phyloP scores from a whole-genome alignment of 2,797 vertebrate species.

The Hemibagrus guttatus region DNA sequence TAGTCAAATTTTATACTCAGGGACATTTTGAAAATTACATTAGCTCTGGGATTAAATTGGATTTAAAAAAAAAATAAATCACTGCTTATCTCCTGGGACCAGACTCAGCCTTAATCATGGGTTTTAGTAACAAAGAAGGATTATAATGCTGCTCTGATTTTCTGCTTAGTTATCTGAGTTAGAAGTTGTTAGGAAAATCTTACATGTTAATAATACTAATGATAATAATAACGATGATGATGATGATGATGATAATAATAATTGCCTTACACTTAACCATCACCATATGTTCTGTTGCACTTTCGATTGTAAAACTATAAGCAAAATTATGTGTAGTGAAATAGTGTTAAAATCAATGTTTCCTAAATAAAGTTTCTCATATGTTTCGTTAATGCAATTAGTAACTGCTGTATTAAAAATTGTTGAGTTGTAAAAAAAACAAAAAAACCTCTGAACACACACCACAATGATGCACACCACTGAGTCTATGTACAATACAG shows the following conservation, averaged over 20 bases:
- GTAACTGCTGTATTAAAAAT: background rate
- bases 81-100: background rate
- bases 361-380: conserved; percentile 12
- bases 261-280: conserved; percentile 20
- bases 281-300: background rate
- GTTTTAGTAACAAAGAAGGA: background rate
- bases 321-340: background rate
- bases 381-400: background rate
- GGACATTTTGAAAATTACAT: background rate
- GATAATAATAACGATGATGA: background rate
- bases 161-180: background rate
- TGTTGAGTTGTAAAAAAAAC: background rate
- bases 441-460: background rate
- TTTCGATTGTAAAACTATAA: background rate
- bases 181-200: background rate
- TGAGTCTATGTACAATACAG: background rate
- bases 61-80: background rate
- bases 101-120: background rate
- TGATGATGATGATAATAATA: background rate
- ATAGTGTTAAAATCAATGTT: background rate
- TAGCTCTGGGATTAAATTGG: background rate
- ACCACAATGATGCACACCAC: no score
- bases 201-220: background rate
- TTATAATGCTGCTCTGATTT: conserved; percentile 1
- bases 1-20: conserved; percentile 44